Evolutionary conservation across 2,113 vertebrate species (phyloP).

Genomic region (Prolemur simus): DNA sequence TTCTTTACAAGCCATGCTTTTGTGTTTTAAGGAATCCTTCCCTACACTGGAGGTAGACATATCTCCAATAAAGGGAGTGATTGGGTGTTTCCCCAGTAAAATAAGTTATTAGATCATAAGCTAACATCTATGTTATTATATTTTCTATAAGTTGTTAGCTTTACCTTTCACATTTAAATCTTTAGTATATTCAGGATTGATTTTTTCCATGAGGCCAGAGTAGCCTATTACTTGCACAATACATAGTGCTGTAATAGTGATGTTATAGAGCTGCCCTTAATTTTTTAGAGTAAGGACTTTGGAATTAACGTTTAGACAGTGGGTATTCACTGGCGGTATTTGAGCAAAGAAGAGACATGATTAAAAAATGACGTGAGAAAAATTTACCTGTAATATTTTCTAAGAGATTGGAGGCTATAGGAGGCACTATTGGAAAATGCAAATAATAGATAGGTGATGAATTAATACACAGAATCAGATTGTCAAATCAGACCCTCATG

Average conservation of each 20-base stretch:
- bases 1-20: not conserved
- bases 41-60: not conserved
- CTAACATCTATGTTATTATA: not conserved
- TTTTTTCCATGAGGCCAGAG: not conserved
- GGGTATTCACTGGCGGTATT: not conserved
- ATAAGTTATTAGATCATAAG: not conserved
- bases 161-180: not conserved
- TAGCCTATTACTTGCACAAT: not conserved
- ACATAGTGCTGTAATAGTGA: not conserved
- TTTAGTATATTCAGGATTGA: not conserved
- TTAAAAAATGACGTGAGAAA: not conserved
- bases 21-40: not conserved
- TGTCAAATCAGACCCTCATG: not conserved
- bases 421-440: not conserved
- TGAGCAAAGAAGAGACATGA: not conserved
- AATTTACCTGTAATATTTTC: not conserved
- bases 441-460: not conserved
- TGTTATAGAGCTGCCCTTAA: not conserved
- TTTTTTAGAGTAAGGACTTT: not conserved
- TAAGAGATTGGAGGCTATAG: not conserved
- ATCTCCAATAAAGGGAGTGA: not conserved
- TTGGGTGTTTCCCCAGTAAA: not conserved
- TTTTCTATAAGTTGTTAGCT: not conserved
- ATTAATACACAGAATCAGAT: not conserved
- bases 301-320: not conserved